Conservation (phyloP, 92 coral and sea anemone genomes). For the Nematostella vectensis region DNA sequence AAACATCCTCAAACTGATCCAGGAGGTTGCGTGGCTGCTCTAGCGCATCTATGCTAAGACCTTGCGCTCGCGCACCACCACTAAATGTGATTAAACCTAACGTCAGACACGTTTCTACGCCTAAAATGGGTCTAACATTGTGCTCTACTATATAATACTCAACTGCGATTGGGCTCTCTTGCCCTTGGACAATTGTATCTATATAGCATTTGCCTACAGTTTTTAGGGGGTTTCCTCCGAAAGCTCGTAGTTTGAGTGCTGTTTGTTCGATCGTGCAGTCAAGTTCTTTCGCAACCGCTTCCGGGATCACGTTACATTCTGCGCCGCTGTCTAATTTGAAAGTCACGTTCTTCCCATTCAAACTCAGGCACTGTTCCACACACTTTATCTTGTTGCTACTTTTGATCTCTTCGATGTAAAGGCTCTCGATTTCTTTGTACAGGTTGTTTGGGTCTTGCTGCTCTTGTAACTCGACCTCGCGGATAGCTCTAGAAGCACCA, state of each 20-base stretch:
- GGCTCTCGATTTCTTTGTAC: not conserved
- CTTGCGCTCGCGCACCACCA: slow-evolving; percentile 1
- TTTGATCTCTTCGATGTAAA: not conserved
- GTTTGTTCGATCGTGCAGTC: slow-evolving; percentile 14
- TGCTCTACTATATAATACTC: slow-evolving; percentile 33
- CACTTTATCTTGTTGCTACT: not conserved
- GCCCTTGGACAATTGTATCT: slow-evolving; percentile 6
- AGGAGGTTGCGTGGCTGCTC: slow-evolving; percentile 1
- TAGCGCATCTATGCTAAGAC: not conserved
- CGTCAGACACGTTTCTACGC: slow-evolving; percentile 29
- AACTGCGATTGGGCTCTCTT: slow-evolving; percentile 6
- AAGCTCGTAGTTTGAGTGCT: slow-evolving; percentile 12
- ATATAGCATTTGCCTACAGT: slow-evolving; percentile 24
- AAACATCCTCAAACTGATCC: not conserved
- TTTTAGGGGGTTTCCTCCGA: slow-evolving; percentile 25
- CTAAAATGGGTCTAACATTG: slow-evolving; percentile 28
- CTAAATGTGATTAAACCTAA: slow-evolving; percentile 5
- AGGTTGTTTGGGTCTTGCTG: slow-evolving; percentile 4
- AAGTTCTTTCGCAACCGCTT: slow-evolving; percentile 13
- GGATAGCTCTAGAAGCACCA: slow-evolving; percentile 14
- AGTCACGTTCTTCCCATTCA: slow-evolving; percentile 1
- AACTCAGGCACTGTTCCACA: not conserved
- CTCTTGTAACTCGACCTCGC: slow-evolving; percentile 11
- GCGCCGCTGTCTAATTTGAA: slow-evolving; percentile 31
- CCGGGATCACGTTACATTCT: slow-evolving; percentile 21